These are phyloP conservation scores for Drymonia ruficornis DNA, from an alignment of 2,888 invertebrate species.

Conservation along the genomic window DNA sequence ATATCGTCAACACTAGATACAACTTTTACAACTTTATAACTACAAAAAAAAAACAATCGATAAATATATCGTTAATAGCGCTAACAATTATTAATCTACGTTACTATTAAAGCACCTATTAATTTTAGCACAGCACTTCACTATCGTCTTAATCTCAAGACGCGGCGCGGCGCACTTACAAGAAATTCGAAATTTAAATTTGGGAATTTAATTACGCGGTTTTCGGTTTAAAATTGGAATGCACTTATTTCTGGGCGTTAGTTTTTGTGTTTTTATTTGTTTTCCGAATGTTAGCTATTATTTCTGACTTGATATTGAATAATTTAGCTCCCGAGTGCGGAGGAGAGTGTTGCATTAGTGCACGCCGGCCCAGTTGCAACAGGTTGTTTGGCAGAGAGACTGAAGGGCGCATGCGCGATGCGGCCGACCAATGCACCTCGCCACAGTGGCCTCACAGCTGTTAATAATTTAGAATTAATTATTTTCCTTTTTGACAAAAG, in stretches of 20 bases:
- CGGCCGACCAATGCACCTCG: conserved; percentile 57
- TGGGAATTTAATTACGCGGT: conserved; percentile 23
- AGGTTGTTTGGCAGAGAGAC: conserved; percentile 77
- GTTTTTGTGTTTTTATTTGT: conserved; percentile 24
- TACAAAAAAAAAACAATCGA: conserved; percentile 17
- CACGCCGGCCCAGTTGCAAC: conserved; percentile 81
- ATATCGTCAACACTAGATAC: neutral
- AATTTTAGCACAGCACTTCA: conserved; percentile 66
- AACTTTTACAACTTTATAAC: conserved; percentile 31
- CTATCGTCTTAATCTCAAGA: conserved; percentile 67
- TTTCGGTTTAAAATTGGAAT: conserved; percentile 23
- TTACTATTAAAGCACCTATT: conserved; percentile 63
- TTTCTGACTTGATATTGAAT: conserved; percentile 40
- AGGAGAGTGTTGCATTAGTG: conserved; percentile 76
- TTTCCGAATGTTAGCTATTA: conserved; percentile 22
- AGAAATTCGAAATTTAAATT: conserved; percentile 46
- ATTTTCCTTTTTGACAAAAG: conserved; percentile 6
- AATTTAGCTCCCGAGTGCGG: conserved; percentile 63
- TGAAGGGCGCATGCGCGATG: conserved; percentile 66
- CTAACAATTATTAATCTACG: conserved; percentile 45
- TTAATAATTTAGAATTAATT: conserved; percentile 18
- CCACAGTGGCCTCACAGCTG: conserved; percentile 62
- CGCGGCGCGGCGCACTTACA: conserved; percentile 63
- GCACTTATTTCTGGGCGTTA: conserved; percentile 20
- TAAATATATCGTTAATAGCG: conserved; percentile 33